Evolutionary conservation across 2,888 invertebrate genomes (phyloP).

Genomic region (Platycnemis pennipes): DNA sequence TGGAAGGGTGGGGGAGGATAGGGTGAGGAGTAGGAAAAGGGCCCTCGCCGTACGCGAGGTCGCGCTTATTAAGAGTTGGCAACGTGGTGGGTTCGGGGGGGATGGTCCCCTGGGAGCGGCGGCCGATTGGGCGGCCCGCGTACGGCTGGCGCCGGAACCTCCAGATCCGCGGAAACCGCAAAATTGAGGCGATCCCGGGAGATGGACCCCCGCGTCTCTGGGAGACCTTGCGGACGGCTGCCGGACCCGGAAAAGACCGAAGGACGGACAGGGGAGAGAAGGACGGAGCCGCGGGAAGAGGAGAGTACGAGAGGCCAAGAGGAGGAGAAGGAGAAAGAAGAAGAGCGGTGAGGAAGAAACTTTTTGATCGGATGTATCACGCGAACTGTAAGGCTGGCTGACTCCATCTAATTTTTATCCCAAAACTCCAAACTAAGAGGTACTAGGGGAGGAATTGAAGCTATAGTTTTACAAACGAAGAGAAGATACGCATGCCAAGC

Average conservation of each 20-base stretch:
- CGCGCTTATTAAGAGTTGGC: conserved; percentile 54
- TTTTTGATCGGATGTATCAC: background rate
- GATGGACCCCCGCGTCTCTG: background rate
- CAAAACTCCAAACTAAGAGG: too few relatives aligned
- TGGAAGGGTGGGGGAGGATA: conserved; percentile 22
- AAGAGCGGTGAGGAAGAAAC: background rate
- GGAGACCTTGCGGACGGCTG: background rate
- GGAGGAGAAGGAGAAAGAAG: background rate
- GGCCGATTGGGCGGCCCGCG: background rate
- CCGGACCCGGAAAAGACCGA: background rate
- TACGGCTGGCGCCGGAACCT: background rate
- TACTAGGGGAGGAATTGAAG: too few relatives aligned
- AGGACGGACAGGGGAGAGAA: background rate
- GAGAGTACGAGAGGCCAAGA: background rate
- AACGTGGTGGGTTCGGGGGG: conserved; percentile 25
- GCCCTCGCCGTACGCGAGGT: background rate
- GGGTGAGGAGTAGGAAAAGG: background rate
- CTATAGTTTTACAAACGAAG: too few relatives aligned
- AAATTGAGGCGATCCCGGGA: background rate
- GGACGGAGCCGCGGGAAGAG: background rate
- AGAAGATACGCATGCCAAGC: too few relatives aligned
- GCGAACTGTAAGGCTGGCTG: conserved; percentile 57
- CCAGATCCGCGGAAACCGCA: conserved; percentile 28
- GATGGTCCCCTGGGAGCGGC: background rate
- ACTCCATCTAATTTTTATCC: background rate